phyloP scores from a whole-genome alignment of 2,888 invertebrate species.

The Chrysolina haemoptera region DNA sequence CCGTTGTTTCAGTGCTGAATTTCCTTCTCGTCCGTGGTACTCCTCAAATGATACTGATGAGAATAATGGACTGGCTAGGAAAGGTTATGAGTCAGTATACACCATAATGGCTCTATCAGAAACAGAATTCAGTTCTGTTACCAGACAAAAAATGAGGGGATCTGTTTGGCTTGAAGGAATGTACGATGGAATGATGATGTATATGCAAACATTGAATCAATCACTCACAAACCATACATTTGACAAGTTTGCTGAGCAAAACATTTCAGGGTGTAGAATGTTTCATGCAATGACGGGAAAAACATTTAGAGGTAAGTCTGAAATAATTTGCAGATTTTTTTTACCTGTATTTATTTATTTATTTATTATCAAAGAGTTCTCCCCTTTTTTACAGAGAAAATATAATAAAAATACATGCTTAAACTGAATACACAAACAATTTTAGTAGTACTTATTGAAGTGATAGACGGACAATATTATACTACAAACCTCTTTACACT shows the following conservation, averaged over 20 bases:
- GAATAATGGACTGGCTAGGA: conserved; percentile 86
- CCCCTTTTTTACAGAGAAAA: too few species aligned
- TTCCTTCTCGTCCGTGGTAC: conserved; percentile 86
- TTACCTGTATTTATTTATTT: too few species aligned
- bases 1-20: conserved; percentile 57
- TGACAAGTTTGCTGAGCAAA: conserved; percentile 63
- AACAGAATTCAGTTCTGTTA: conserved; percentile 81
- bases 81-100: conserved; percentile 89
- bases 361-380: too few species aligned
- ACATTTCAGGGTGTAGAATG: conserved; percentile 86
- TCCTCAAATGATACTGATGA: conserved; percentile 84
- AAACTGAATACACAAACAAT: too few species aligned
- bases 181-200: conserved; percentile 96
- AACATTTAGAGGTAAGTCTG: conserved; percentile 82
- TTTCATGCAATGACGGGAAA: conserved; percentile 89
- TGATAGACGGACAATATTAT: too few species aligned
- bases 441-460: too few species aligned
- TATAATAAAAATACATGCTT: too few species aligned
- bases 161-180: conserved; percentile 77
- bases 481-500: too few species aligned
- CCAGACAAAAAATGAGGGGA: conserved; percentile 79
- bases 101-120: conserved; percentile 88
- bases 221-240: conserved; percentile 74
- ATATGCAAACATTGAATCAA: conserved; percentile 92
- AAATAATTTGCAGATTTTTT: too few species aligned